A percentile compares a stretch with the other conserved stretches of the same genome.
Evolutionary conservation across 2,113 vertebrate species (phyloP).

Genomic region (Archocentrus centrarchus): DNA sequence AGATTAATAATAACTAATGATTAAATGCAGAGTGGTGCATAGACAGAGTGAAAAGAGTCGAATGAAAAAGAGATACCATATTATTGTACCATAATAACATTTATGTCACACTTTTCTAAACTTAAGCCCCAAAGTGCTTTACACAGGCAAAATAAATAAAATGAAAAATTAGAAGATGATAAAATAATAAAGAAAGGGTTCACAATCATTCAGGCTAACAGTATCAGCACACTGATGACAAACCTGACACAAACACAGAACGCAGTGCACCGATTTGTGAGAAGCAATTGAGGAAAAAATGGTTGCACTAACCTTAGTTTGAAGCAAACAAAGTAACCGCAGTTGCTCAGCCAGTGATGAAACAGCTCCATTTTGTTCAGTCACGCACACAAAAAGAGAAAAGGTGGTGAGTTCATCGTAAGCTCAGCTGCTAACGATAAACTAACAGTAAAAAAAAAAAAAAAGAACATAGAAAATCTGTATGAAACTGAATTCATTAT

Average conservation of each 20-base stretch:
- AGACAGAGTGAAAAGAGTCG: too few relatives aligned
- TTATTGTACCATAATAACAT: background rate
- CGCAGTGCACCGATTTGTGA: background rate
- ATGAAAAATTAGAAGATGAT: background rate
- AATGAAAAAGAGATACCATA: too few relatives aligned
- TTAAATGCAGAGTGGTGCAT: too few relatives aligned
- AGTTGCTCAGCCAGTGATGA: conserved; percentile 7
- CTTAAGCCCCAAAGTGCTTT: background rate
- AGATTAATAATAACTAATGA: too few relatives aligned
- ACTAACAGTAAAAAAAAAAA: too few relatives aligned
- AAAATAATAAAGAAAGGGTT: background rate
- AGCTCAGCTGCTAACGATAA: background rate
- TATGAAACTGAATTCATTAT: background rate
- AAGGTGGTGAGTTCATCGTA: background rate
- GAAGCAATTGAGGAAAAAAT: background rate
- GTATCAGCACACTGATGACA: background rate
- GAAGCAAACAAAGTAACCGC: conserved; percentile 4
- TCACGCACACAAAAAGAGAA: background rate
- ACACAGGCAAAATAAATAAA: background rate
- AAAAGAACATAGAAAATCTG: background rate
- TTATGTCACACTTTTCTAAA: conserved; percentile 2
- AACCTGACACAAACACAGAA: background rate
- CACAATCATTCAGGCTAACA: background rate
- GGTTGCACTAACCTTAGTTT: background rate
- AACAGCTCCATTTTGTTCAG: background rate